phyloP scores from a whole-genome alignment of 2,888 invertebrate species.

The Erannis defoliaria region DNA sequence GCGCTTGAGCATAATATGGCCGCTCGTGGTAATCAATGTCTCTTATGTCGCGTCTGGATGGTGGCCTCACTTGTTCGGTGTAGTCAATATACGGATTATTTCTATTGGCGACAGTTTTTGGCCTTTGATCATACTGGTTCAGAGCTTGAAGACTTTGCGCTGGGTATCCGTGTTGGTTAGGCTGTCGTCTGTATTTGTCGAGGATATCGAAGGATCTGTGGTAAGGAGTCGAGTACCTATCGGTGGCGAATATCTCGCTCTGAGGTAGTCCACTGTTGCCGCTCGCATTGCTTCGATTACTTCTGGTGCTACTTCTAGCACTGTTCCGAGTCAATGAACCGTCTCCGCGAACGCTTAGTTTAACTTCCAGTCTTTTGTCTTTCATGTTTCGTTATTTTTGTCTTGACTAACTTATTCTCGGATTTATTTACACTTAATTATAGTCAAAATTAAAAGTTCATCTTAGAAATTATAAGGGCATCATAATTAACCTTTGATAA shows the following conservation, averaged over 20 bases:
- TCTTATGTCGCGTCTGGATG: conserved; percentile 37
- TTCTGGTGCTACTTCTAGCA: conserved; percentile 74
- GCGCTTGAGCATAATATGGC: conserved; percentile 31
- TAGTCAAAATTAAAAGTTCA: conserved; percentile 12
- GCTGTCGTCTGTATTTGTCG: conserved; percentile 72
- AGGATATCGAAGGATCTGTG: conserved; percentile 75
- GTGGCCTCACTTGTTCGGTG: conserved; percentile 57
- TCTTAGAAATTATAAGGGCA: conserved; percentile 36
- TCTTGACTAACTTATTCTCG: neutral
- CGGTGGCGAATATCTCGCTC: conserved; percentile 79
- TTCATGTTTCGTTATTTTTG: conserved; percentile 64
- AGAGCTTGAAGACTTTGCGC: conserved; percentile 77
- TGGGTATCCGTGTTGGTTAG: conserved; percentile 72
- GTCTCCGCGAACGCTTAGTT: conserved; percentile 80
- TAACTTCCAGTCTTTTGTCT: conserved; percentile 81
- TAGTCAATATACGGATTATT: conserved; percentile 70
- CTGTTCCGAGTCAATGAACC: conserved; percentile 77
- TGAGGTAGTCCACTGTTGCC: conserved; percentile 71
- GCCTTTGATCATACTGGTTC: conserved; percentile 68
- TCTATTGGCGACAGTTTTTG: conserved; percentile 54
- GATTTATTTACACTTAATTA: neutral
- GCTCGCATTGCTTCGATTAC: conserved; percentile 73
- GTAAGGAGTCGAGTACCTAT: conserved; percentile 74
- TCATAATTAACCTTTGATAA: conserved; percentile 41
- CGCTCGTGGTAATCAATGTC: conserved; percentile 42